phyloP scores from a whole-genome alignment of 2,797 vertebrate genomes.

The Lepilemur septentrionalis region DNA sequence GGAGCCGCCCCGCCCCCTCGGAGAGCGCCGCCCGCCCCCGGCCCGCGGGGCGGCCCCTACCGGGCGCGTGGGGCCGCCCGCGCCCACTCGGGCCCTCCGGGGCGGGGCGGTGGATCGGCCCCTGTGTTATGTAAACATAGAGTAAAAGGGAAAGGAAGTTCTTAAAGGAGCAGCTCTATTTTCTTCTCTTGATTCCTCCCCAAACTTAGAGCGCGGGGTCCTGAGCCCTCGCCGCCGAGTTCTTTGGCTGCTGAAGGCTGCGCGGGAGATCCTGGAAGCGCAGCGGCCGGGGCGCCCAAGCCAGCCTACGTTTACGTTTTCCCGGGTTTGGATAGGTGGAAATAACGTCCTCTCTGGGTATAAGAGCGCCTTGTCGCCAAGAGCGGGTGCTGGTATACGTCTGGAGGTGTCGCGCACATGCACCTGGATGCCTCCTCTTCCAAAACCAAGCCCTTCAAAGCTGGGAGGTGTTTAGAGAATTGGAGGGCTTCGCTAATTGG shows the following conservation, averaged over 20 bases:
- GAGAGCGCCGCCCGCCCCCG: accelerated
- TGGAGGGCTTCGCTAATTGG: background rate
- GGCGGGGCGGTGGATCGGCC: constrained; percentile 55
- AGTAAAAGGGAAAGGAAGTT: constrained; percentile 88
- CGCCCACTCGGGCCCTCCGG: background rate
- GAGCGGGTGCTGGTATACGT: accelerated
- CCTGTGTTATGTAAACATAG: constrained; percentile 99
- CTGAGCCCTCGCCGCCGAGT: background rate
- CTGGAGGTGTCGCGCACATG: background rate
- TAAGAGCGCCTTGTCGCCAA: background rate
- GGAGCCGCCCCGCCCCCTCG: background rate
- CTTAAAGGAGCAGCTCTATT: constrained; percentile 89
- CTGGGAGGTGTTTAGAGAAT: background rate
- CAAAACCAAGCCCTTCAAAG: background rate
- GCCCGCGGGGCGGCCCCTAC: background rate
- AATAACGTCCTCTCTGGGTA: background rate
- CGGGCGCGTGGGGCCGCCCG: background rate
- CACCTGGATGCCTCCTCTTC: background rate
- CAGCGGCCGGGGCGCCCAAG: background rate
- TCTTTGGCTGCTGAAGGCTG: background rate
- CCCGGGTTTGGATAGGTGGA: background rate
- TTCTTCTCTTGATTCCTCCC: constrained; percentile 36
- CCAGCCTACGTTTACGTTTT: no score
- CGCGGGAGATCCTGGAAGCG: background rate
- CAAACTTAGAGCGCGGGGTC: constrained; percentile 8